These are phyloP conservation scores for Acipenser transmontanus DNA, from an alignment of 2,797 vertebrate genomes.

Conservation along the genomic window DNA sequence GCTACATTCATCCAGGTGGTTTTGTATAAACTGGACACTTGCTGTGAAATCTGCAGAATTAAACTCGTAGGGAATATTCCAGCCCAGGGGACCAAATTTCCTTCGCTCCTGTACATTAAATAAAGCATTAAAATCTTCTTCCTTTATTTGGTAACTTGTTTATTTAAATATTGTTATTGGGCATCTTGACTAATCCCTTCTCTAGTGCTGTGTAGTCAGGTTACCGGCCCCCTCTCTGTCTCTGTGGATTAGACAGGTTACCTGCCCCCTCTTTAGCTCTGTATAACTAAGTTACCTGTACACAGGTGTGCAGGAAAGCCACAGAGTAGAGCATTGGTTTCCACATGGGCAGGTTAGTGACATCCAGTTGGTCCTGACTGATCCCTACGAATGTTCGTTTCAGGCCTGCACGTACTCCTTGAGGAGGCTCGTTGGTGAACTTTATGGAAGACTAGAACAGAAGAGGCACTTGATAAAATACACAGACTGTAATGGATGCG, in stretches of 20 bases:
- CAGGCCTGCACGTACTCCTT: constrained; percentile 68
- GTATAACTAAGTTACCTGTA: constrained; percentile 45
- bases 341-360: constrained; percentile 66
- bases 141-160: no score
- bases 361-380: constrained; percentile 65
- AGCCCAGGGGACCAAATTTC: constrained; percentile 65
- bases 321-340: constrained; percentile 74
- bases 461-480: no score
- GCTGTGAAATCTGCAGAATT: constrained; percentile 60
- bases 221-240: no score
- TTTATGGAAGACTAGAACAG: constrained; percentile 50
- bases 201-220: no score
- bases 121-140: no score
- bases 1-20: constrained; percentile 61
- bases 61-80: constrained; percentile 70
- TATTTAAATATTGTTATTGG: no score
- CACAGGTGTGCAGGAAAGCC: constrained; percentile 72
- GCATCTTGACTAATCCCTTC: no score
- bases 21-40: constrained; percentile 65
- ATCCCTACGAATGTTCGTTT: constrained; percentile 73
- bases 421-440: constrained; percentile 77
- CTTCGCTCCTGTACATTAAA: constrained; percentile 52
- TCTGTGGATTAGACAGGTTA: no score
- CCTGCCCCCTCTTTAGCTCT: no score
- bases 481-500: no score